Evolutionary conservation across 2,797 vertebrate species (phyloP).

Genomic region (Pseudochromis fuscus): DNA sequence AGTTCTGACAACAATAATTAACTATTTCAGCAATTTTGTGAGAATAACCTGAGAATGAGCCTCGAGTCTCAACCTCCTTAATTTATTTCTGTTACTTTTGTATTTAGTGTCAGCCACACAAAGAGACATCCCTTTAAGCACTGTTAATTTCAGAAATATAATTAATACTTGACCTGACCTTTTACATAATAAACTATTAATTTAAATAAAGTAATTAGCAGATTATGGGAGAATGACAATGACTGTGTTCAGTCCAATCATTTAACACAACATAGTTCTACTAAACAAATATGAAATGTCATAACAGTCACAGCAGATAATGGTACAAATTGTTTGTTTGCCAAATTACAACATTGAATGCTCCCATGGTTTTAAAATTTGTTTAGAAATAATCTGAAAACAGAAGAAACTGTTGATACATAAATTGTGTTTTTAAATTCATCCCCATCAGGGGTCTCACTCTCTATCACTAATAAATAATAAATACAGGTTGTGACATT

Average conservation of each 20-base stretch:
- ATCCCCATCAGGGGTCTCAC: neutral
- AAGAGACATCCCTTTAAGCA: neutral
- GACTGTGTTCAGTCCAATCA: neutral
- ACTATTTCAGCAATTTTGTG: neutral
- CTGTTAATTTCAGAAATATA: neutral
- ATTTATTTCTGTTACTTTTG: neutral
- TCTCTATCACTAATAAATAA: neutral
- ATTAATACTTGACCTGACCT: neutral
- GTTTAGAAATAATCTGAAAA: neutral
- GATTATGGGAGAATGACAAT: neutral
- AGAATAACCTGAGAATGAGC: too few relatives aligned
- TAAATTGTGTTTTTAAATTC: neutral
- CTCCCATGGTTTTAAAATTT: too few relatives aligned
- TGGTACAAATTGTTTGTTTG: neutral
- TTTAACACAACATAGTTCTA: neutral
- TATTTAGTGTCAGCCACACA: neutral
- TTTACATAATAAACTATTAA: neutral
- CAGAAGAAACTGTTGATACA: neutral
- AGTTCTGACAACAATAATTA: neutral
- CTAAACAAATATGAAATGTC: neutral
- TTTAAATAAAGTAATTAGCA: neutral
- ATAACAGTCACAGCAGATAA: neutral
- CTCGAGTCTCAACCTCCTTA: neutral
- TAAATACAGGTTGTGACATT: slow-evolving; percentile 17
- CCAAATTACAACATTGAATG: too few relatives aligned